Evolutionary conservation across 2,113 vertebrate genomes (phyloP).

Genomic region (Xenopus laevis): DNA sequence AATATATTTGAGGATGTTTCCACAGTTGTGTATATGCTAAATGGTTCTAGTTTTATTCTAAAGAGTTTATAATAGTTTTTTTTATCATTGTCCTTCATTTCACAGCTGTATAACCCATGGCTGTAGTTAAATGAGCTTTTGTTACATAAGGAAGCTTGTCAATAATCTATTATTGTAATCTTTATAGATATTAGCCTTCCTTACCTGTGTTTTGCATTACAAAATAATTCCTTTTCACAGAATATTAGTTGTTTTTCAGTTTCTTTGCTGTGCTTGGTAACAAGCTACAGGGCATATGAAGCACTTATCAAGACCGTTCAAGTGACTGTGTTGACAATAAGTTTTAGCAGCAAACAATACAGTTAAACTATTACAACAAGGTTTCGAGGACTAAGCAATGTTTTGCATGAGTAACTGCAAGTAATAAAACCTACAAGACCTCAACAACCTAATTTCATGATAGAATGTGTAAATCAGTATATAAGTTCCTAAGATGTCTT

Average conservation of each 20-base stretch:
- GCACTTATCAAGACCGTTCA: conserved; percentile 9
- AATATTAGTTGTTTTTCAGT: conserved; percentile 16
- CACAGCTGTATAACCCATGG: too few species aligned
- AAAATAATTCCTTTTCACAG: conserved; percentile 22
- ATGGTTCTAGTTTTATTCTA: too few species aligned
- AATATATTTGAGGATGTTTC: too few species aligned
- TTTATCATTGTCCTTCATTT: too few species aligned
- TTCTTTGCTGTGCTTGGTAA: background rate
- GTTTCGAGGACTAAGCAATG: background rate
- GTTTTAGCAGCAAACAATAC: conserved; percentile 2
- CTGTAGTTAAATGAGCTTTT: too few species aligned
- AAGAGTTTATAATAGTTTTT: too few species aligned
- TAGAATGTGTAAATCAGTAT: background rate
- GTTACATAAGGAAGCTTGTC: too few species aligned
- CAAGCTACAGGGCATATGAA: conserved; percentile 2
- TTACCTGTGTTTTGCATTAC: background rate
- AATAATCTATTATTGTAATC: conserved; percentile 8
- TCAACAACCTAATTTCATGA: background rate
- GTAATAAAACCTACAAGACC: background rate
- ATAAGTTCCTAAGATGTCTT: background rate
- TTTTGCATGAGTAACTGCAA: conserved; percentile 12
- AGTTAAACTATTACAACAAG: conserved; percentile 16
- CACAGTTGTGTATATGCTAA: too few species aligned
- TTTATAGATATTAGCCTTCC: conserved; percentile 1
- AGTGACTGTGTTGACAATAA: conserved; percentile 13